Evolutionary conservation across 2,797 vertebrate genomes (phyloP).

Genomic region (Antennarius maculatus): DNA sequence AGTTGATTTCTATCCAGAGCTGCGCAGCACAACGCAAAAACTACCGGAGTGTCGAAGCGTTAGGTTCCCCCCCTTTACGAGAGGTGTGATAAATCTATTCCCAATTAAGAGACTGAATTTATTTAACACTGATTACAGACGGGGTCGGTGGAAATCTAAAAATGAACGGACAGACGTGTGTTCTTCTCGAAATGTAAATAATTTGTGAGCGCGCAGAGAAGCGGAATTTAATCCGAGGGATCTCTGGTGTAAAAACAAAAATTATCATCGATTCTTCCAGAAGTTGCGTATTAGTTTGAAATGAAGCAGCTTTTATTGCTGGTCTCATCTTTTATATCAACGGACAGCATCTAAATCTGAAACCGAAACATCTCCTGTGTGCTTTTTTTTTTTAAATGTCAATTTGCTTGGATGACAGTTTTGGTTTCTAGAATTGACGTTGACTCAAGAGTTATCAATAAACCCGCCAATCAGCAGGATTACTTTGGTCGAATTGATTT

Average conservation of each 20-base stretch:
- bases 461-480: not conserved
- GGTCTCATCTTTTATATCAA: not conserved
- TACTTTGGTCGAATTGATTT: not conserved
- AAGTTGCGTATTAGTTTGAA: not conserved
- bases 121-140: slow-evolving; percentile 45
- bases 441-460: not conserved
- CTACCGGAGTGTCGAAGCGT: not conserved
- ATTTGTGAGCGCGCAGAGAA: not conserved
- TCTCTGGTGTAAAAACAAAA: not conserved
- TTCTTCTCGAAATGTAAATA: not conserved
- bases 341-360: not conserved
- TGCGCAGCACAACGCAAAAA: not conserved
- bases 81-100: slow-evolving; percentile 3
- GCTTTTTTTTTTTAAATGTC: not conserved
- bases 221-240: not conserved
- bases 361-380: not conserved
- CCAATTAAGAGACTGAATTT: slow-evolving; percentile 16
- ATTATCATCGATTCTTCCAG: not conserved
- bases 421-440: not conserved
- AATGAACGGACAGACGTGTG: slow-evolving; percentile 15
- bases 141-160: slow-evolving; percentile 27
- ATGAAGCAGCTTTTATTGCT: too few species aligned
- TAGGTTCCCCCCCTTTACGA: not conserved
- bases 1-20: not conserved
- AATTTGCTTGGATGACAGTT: not conserved